These are phyloP conservation scores for Zosterops lateralis DNA, from an alignment of 2,113 vertebrate species.

Conservation along the genomic window DNA sequence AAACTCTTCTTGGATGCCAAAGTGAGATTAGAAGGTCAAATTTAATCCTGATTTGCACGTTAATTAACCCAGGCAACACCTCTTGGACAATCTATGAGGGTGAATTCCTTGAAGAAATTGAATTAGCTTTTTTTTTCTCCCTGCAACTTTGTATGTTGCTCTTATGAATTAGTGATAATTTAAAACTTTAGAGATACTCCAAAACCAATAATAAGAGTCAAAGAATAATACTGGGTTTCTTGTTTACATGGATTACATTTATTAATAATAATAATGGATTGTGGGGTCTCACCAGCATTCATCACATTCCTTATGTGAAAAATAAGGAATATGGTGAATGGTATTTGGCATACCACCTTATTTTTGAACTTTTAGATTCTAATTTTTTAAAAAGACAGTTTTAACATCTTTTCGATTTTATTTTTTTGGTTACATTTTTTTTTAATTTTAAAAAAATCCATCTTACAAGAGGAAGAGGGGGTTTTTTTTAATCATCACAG, in stretches of 20 bases:
- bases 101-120: background rate
- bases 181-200: background rate
- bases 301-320: background rate
- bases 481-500: background rate
- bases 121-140: fast-evolving
- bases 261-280: background rate
- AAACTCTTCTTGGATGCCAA: background rate
- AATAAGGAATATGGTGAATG: background rate
- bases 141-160: background rate
- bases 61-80: background rate
- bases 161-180: background rate
- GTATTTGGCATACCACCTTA: background rate
- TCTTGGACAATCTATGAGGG: background rate
- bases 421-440: background rate
- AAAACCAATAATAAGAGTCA: background rate
- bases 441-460: background rate
- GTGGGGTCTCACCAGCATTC: background rate
- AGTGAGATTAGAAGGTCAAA: background rate
- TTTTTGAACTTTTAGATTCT: background rate
- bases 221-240: background rate
- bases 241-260: background rate
- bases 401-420: fast-evolving
- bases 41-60: background rate
- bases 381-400: background rate
- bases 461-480: background rate